phyloP scores from a whole-genome alignment of 2,797 vertebrate species.

The Chloroceryle amazona region DNA sequence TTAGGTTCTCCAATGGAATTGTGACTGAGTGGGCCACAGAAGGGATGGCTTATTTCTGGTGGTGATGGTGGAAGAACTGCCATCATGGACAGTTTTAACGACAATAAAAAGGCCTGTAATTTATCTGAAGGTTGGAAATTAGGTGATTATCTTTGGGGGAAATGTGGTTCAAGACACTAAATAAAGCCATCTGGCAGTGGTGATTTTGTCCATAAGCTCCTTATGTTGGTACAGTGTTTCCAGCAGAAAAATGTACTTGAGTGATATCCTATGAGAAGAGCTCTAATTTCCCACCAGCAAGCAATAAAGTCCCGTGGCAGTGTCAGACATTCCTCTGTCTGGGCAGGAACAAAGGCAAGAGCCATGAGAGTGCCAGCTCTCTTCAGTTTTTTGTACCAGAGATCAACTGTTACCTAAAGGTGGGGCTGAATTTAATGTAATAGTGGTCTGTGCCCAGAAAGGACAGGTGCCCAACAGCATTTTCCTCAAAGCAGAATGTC shows the following conservation, averaged over 20 bases:
- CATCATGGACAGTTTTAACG: background rate
- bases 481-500: background rate
- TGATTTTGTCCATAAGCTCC: background rate
- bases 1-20: background rate
- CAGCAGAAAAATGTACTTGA: background rate
- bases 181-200: slow-evolving; percentile 41
- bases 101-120: background rate
- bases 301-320: background rate
- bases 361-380: background rate
- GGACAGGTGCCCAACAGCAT: background rate
- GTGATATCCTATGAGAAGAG: background rate
- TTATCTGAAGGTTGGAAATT: background rate
- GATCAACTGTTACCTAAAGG: background rate
- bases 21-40: background rate
- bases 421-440: background rate
- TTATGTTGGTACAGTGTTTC: background rate
- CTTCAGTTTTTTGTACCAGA: background rate
- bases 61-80: background rate
- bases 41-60: background rate
- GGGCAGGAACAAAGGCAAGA: background rate
- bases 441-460: background rate
- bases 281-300: background rate
- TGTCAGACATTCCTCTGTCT: background rate
- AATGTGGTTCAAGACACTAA: background rate
- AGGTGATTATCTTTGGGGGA: background rate